Base-by-base conservation (phyloP, 1,140 invertebrate species). In the Leptinotarsa defecta region DNA sequence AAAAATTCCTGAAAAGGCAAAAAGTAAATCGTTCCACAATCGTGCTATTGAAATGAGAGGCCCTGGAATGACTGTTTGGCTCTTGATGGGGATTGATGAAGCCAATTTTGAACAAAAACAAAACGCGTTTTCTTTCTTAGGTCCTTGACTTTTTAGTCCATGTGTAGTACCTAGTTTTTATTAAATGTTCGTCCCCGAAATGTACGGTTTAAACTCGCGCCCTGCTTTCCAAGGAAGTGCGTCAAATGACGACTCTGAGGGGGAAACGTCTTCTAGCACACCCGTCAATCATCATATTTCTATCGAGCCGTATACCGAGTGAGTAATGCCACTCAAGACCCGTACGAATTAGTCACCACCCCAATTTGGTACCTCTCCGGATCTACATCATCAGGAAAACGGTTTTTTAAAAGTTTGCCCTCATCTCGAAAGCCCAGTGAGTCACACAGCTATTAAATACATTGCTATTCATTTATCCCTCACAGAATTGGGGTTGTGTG, bases 391-490 rank as follows among this genome's bases (percentile, higher is more conserved):
- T 57, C 52, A 57, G 52, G n/a, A 57, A n/a, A 57, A 57, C 52
- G 52, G 52, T 57, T 57, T 57, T 57, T 57, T 57, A 57, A 57
- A 57, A 57, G 52, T 57, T 57, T 57, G 52, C 52, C 52, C 52
- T 57, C 52, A 57, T 57, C 52, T 57, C n/a, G 52, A 15, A 57
- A 15, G 52, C 52, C n/a, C 52, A n/a, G n/a, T 57, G 52, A 57
- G 15, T 57, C 52, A 57, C 13, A 3, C 52, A 57, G 52, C 52
- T 57, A 57, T 57, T n/a, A 57, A 57, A 57, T 57, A 57, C 52
- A 57, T 57, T 57, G 52, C 52, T 57, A 57, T 57, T 57, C 52
- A 57, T 57, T 57, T 57, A 57, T 57, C 52, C 52, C 52, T 57
- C 52, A 57, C 52, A 57, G 52, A 57, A 57, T 57, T 57, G 52